Evolutionary conservation across 2,888 invertebrate genomes (phyloP), one percentile per base, ranked within the genome.

Genomic region (Portevinia maculata): DNA sequence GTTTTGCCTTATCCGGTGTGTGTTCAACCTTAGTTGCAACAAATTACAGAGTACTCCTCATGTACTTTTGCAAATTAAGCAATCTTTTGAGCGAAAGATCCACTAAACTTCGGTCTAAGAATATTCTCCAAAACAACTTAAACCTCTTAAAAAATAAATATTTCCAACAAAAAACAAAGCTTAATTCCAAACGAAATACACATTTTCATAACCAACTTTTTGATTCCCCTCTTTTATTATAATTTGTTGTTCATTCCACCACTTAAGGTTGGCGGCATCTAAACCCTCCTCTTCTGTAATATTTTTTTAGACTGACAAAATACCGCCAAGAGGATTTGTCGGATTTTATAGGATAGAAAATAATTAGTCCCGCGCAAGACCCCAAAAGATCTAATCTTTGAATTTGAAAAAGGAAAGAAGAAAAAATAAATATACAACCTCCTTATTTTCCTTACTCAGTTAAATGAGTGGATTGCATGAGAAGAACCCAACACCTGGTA

Each of bases 391-490:
- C 39, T 34, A 70, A 70, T 76, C 60, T 48, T 46, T 0, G 28
- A 19, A 24, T 55, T 19, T 21, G 28, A 15, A 32, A 24, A 55
- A 52, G 24, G 39, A 13, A 53, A 21, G 13, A 37, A n/a, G 17
- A 9, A 24, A 46, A 65, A 21, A 30, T 17, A 8, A 19, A 44
- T 41, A 44, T 1, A 32, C 8, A 41, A 34, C 21, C 32, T 73
- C 19, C 24, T 39, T 55, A 28, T 46, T 21, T 34, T 30, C 41
- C 28, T 48, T 50, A 5, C 21, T 34, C 44, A 19, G 32, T 55
- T 3, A 24, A 76, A 76, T 60, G 64, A 79, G 24, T 67, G 67
- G 79, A 79, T 79, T 74, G 74, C 39, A 71, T 73, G 57, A 53
- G 48, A 65, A 37, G 65, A 34, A 46, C 59, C 28, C 30, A 50